A percentile compares a stretch with the other conserved stretches of the same genome.
Evolutionary conservation across 2,797 vertebrate genomes (phyloP).

Genomic region (Sebastolobus altivelis): DNA sequence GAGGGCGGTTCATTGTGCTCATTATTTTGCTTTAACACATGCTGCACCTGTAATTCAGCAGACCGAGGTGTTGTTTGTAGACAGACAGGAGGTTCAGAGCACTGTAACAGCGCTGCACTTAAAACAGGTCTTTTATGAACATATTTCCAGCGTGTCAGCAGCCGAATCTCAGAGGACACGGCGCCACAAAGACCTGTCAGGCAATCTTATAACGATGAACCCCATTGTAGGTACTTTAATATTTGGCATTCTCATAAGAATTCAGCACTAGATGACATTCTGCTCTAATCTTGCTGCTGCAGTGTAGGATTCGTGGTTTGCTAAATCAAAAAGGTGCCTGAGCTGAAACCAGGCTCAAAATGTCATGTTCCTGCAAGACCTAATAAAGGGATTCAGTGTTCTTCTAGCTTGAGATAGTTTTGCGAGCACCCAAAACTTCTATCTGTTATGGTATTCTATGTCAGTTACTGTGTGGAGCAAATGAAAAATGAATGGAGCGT

Average conservation of each 20-base stretch:
- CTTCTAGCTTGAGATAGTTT: constrained; percentile 36
- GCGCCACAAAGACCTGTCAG: constrained; percentile 61
- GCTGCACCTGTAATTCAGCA: constrained; percentile 39
- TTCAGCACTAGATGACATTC: constrained; percentile 69
- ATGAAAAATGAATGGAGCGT: neutral
- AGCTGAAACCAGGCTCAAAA: constrained; percentile 69
- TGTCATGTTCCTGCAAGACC: constrained; percentile 69
- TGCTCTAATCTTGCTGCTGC: constrained; percentile 67
- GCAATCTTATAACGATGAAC: constrained; percentile 65
- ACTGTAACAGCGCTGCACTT: constrained; percentile 7
- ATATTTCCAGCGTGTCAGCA: constrained; percentile 53
- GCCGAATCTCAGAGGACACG: constrained; percentile 54
- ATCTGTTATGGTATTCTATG: constrained; percentile 1
- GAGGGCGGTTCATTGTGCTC: constrained; percentile 54
- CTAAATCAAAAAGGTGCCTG: constrained; percentile 71
- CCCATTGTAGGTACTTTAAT: constrained; percentile 71
- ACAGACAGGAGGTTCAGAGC: constrained; percentile 28
- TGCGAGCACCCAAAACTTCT: constrained; percentile 19
- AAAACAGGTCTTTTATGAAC: constrained; percentile 51
- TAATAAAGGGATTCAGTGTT: constrained; percentile 55
- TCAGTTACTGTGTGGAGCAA: constrained; percentile 6
- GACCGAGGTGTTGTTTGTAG: constrained; percentile 33
- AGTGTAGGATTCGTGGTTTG: constrained; percentile 55
- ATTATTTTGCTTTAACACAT: constrained; percentile 53
- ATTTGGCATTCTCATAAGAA: constrained; percentile 72